Evolutionary conservation across 2,797 vertebrate species (phyloP).

Genomic region (Bucorvus abyssinicus): DNA sequence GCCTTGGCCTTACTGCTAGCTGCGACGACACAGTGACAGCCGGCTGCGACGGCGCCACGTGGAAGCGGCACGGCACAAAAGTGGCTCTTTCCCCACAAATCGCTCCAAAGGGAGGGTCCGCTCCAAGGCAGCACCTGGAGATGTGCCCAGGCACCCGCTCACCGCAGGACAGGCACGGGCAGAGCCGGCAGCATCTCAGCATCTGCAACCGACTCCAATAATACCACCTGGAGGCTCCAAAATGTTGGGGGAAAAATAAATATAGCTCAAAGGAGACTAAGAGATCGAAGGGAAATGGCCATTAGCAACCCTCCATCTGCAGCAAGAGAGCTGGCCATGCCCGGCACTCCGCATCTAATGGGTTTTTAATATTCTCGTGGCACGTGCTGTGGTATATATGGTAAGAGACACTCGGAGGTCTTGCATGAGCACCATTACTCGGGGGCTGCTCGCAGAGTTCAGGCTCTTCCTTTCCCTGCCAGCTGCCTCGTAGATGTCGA

Average conservation of each 20-base stretch:
- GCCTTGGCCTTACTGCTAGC: background rate
- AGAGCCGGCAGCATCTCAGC: background rate
- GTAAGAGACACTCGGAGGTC: conserved; percentile 45
- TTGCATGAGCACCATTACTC: conserved; percentile 37
- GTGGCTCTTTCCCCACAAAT: background rate
- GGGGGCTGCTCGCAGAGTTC: background rate
- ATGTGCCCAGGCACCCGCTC: fast-evolving
- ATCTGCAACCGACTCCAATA: background rate
- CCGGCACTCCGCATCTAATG: conserved; percentile 25
- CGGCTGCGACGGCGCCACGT: fast-evolving
- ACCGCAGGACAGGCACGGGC: fast-evolving
- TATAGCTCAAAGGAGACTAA: conserved; percentile 11
- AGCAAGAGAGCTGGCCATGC: conserved; percentile 23
- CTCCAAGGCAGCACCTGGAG: background rate
- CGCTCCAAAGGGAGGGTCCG: background rate
- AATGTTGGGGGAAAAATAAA: conserved; percentile 11
- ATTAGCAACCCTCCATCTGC: conserved; percentile 39
- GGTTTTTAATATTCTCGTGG: conserved; percentile 55
- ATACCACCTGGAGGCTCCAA: background rate
- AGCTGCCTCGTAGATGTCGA: conserved; percentile 40
- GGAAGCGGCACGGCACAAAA: background rate
- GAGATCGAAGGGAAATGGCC: conserved; percentile 38
- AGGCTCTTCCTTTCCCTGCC: conserved; percentile 40
- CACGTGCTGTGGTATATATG: conserved; percentile 23
- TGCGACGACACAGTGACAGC: fast-evolving